These are phyloP conservation scores for Otocyon megalotis DNA, from an alignment of 2,113 vertebrate species.

Conservation along the genomic window DNA sequence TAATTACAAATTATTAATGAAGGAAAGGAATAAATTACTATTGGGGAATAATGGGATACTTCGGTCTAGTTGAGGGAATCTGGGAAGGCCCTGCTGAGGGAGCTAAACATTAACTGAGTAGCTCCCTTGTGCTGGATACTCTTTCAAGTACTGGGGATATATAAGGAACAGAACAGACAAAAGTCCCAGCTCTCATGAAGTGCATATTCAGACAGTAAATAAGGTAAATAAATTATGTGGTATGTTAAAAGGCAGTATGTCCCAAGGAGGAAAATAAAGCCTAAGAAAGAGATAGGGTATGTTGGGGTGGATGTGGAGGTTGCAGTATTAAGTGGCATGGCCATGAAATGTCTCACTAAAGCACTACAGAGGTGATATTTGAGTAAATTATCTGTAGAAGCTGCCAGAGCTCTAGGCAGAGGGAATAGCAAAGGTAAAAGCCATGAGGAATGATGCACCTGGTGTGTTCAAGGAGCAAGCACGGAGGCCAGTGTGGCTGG, in stretches of 20 bases:
- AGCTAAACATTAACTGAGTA: background rate
- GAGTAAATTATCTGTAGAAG: background rate
- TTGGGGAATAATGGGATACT: background rate
- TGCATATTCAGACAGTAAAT: background rate
- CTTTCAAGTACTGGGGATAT: background rate
- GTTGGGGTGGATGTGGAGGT: background rate
- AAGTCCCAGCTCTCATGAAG: background rate
- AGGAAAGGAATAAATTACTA: conserved; percentile 18
- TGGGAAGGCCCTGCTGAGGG: conserved; percentile 1
- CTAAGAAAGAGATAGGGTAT: background rate
- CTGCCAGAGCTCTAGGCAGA: background rate
- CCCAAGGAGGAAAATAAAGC: background rate
- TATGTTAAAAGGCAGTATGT: background rate
- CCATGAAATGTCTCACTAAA: background rate
- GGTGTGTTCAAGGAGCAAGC: background rate
- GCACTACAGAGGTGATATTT: background rate
- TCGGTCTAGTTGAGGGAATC: conserved; percentile 1
- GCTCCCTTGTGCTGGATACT: background rate
- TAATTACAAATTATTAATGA: conserved; percentile 12
- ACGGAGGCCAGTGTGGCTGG: background rate
- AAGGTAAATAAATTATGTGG: conserved; percentile 1
- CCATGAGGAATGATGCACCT: background rate
- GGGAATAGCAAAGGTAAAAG: background rate
- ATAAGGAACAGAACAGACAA: background rate
- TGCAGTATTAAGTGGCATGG: background rate